Base-by-base conservation (phyloP, 2,797 vertebrate genomes). In the Danio jaintianensis region DNA sequence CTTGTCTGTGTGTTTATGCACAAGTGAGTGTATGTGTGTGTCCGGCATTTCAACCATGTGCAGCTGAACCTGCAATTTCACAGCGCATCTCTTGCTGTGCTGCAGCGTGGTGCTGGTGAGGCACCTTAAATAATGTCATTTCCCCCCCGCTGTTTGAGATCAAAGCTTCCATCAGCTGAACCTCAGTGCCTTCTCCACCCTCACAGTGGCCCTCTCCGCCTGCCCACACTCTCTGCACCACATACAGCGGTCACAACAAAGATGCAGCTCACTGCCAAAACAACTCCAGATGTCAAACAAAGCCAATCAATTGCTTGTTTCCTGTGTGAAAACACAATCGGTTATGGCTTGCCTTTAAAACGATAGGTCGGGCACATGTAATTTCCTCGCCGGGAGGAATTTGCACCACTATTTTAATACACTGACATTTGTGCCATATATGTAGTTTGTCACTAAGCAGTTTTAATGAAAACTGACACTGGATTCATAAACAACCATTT, bases 81-180 rank as follows among this genome's bases (percentile, higher is more conserved):
- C 81, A 56, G 77, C 16, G 66, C 63, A 81, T 83, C 79, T 85
- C 87, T 84, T 67, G 83, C 83, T 78, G 80, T 50, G 78, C 75
- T 47, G 9, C 56, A 62, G 52, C 67, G 69, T 58, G 38, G 77
- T 77, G 76, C 75, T 59, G 72, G 79, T 56, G 79, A 58, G 67
- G 38, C 68, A 87, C 84, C 85, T 87, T 86, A 87, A 88, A 88
- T 88, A 88, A 88, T 83, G 86, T 85, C 67, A 82, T 86, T 83
- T 82, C 81, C 85, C 81, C 78, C 85, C 86, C 22, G 78, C 84
- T 87, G 86, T 62, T 55, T 36, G 62, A 84, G 84, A 87, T 87
- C 86, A 88, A 86, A 86, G 84, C 68, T 56, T 68, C 67, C 79
- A 79, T 84, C 75, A 82, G 81, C 75, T 83, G 75, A 85, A 84